Evolutionary conservation across 1,140 invertebrate species (phyloP), one percentile per base, ranked within the genome.

Genomic region (Littorina saxatilis): DNA sequence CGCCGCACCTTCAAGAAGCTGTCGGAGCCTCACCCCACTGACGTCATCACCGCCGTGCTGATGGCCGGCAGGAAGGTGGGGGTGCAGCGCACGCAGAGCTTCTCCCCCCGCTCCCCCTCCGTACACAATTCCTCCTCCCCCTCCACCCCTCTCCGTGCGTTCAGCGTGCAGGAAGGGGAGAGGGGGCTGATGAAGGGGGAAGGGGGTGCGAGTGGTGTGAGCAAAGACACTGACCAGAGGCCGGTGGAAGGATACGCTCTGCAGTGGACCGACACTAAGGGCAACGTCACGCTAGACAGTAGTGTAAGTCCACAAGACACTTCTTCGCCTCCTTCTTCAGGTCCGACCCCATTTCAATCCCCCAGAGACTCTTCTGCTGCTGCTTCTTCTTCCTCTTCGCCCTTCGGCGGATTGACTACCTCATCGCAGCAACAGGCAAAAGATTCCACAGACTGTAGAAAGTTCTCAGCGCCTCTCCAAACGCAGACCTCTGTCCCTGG

Each of bases 1-100:
- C 29, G 74, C n/a, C 77, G 83, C 58, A 61, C 76, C 3, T 81
- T 84, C 76, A 81, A 84, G 55, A 84, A 84, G 35, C 80, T 84
- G 15, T 84, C 83, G 2, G 83, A 79, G 55, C 83, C 83, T 0
- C 47, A 77, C 4, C 66, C 66, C 32, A 35, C 75, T 23, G 83
- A 84, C 68, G 43, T 84, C 76, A 84, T 84, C 55, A 39, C 75
- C 2, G 75, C 83, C 23, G 83, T 81, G 0, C 50, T 84, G 17
- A 52, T 61, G 58, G 82, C 82, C 0, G 37, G 27, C 35, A 78
- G 66, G 55, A 55, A 47, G 27, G 23, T 58, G 58, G 58, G n/a
- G 11, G 23, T 83, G 17, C 83, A 81, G 37, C 37, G 75, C 52
- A 35, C 83, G 4, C 79, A 81, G 29, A 84, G 79, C 27, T 79